Conservation (phyloP, 2,113 vertebrate species). For the Furnarius figulus region DNA sequence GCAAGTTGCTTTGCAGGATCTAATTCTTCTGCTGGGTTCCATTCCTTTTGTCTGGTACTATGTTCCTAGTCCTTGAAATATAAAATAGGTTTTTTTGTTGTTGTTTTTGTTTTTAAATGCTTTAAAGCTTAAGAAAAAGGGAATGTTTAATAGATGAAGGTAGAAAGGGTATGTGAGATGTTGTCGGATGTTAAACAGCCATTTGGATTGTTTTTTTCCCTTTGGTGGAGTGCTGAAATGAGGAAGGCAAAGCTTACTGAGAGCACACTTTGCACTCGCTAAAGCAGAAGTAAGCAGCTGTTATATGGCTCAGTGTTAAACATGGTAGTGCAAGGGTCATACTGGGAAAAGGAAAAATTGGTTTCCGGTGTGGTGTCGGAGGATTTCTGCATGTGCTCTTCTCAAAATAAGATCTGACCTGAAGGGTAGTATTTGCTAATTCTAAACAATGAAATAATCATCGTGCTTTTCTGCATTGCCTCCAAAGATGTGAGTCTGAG, state of each 20-base stretch:
- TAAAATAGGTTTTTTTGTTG: neutral
- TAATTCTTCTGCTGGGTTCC: neutral
- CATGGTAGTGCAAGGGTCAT: constrained; percentile 33
- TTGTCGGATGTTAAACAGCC: neutral
- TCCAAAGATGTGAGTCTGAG: neutral
- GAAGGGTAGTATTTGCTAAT: neutral
- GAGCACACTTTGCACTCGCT: neutral
- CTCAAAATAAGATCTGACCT: constrained; percentile 2
- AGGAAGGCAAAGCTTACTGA: neutral
- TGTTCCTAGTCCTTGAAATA: neutral
- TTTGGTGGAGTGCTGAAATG: neutral
- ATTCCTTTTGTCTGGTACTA: neutral
- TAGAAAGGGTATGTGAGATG: neutral
- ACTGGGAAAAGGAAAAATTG: constrained; percentile 39
- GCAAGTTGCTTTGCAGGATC: neutral
- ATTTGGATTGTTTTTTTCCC: neutral
- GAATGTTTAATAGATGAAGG: neutral
- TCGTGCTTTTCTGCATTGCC: neutral
- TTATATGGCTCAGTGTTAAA: constrained; percentile 42
- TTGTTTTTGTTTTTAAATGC: neutral
- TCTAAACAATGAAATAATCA: neutral
- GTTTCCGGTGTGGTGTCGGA: neutral
- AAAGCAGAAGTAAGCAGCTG: neutral
- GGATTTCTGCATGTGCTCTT: neutral
- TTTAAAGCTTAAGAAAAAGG: neutral